Base-by-base conservation (phyloP, 2,888 invertebrate species). In the Crematogaster levior region DNA sequence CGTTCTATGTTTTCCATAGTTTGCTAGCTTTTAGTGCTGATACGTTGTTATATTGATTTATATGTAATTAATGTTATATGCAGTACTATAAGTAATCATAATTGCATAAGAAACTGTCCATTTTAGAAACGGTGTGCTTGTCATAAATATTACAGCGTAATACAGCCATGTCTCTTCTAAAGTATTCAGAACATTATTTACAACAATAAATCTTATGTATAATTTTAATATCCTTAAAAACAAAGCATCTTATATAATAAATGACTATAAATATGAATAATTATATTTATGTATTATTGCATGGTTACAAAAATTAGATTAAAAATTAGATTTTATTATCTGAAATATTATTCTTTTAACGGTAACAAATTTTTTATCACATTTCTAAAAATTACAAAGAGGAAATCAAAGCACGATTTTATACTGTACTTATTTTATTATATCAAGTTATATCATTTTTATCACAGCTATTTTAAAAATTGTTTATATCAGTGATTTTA, bases 21-120 rank as follows among this genome's bases (percentile, higher is more conserved):
- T 89, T 90, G 65, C 72, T 90, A 89, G 80, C 86, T 85, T 80
- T 61, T 84, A 88, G 81, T 51, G 83, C 83, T 61, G 70, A 84
- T 83, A 84, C 58, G 80, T 89, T 85, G 85, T 89, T 88, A 82
- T 83, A 86, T 70, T 85, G 88, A 85, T 83, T 90, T 85, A 79
- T 74, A n/a, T n/a, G n/a, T n/a, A 77, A 85, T 80, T 79, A 75
- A 75, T 75, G 85, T 85, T 89, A 80, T 68, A 51, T 58, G 70
- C 73, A 68, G 48, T 83, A 85, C 81, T 80, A 82, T 66, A 66
- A 63, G 46, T 79, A 61, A 81, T 30, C 27, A 15, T 65, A 65
- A 68, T 84, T 58, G 83, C 84, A 83, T 65, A 77, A 80, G 30
- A 72, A 72, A 48, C 24, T 61, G 75, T 60, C 75, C 48, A 68